phyloP scores from a whole-genome alignment of 1,140 invertebrate genomes.

The Scaptomyza montana region DNA sequence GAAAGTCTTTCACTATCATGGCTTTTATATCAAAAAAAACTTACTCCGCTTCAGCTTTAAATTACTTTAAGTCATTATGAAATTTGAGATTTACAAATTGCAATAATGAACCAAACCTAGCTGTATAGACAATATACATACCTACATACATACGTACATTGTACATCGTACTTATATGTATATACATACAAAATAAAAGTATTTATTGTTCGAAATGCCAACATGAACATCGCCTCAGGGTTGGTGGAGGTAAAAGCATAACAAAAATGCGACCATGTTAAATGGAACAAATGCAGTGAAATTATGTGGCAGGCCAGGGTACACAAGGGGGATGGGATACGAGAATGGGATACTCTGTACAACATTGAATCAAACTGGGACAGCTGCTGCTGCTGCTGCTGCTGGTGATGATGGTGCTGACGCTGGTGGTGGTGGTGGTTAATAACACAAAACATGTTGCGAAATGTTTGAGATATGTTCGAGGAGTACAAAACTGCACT shows the following conservation, averaged over 20 bases:
- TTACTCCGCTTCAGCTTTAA: no score
- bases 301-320: conserved; percentile 44
- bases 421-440: conserved; percentile 34
- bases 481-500: conserved; percentile 54
- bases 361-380: conserved; percentile 2
- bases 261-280: conserved; percentile 62
- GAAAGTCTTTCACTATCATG: no score
- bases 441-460: conserved; percentile 73
- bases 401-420: not conserved
- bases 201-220: conserved; percentile 30
- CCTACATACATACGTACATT: no score
- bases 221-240: conserved; percentile 52
- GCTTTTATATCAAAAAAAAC: no score
- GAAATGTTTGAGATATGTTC: conserved; percentile 57
- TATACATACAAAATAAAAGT: conserved; percentile 10
- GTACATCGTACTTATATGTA: not conserved
- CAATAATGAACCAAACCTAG: no score
- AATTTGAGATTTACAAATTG: not conserved
- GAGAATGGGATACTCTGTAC: not conserved
- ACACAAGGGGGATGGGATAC: not conserved
- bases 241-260: conserved; percentile 35
- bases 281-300: conserved; percentile 70
- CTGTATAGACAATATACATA: no score
- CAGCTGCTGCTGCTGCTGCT: conserved; percentile 21
- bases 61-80: not conserved